Evolutionary conservation across 2,797 vertebrate genomes (phyloP).

Genomic region (Trichosurus vulpecula): DNA sequence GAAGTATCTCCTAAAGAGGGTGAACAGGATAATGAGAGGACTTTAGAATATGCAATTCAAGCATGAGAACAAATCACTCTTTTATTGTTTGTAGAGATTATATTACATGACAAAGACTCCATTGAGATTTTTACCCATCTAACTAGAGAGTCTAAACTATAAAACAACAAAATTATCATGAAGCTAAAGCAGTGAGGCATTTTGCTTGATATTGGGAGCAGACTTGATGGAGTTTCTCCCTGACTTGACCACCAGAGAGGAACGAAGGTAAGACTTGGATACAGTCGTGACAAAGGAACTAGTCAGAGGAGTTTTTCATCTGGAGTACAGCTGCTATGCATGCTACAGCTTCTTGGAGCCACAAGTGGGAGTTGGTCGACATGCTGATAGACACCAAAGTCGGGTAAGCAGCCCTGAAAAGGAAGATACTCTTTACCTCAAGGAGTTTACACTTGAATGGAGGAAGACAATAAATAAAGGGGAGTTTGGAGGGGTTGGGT

Average conservation of each 20-base stretch:
- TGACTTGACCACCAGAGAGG: not conserved
- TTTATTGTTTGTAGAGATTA: not conserved
- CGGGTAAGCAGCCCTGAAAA: not conserved
- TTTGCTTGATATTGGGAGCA: not conserved
- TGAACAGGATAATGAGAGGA: not conserved
- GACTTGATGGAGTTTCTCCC: not conserved
- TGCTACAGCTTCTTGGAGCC: no score
- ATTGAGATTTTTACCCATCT: not conserved
- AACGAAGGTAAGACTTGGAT: not conserved
- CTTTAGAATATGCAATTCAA: not conserved
- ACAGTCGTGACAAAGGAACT: not conserved
- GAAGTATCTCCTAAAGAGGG: not conserved
- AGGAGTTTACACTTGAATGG: not conserved
- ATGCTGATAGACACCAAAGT: no score
- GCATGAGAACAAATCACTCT: not conserved
- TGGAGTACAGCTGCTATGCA: not conserved
- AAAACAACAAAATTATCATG: not conserved
- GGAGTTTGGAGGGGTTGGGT: not conserved
- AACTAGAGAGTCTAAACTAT: not conserved
- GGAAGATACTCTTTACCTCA: not conserved
- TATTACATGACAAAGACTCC: not conserved
- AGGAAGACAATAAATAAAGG: not conserved
- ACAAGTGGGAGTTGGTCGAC: no score
- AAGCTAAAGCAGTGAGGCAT: not conserved
- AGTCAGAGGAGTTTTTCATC: not conserved